phyloP scores from a whole-genome alignment of 2,113 vertebrate genomes.

The Danio rerio region DNA sequence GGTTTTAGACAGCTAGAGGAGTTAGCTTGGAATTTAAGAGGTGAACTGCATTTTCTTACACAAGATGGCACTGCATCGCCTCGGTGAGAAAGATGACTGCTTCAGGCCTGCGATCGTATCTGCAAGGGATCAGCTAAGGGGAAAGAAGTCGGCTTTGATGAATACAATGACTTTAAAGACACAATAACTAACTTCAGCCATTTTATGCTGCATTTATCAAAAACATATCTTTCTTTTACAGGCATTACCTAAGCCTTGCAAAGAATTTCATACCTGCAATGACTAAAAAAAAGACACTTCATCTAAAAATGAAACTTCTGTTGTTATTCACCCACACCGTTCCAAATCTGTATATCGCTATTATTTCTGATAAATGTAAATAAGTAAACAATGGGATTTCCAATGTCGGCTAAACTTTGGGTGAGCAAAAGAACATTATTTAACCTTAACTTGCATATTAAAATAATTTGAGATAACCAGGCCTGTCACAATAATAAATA shows the following conservation, averaged over 20 bases:
- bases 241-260: neutral
- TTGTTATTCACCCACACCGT: neutral
- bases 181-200: constrained; percentile 20
- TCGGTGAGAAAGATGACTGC: constrained; percentile 55
- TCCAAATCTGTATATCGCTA: neutral
- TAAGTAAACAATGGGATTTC: neutral
- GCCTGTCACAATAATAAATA: too few relatives aligned
- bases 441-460: too few relatives aligned
- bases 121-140: constrained; percentile 58
- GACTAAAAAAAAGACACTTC: neutral
- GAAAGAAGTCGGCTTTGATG: constrained; percentile 61
- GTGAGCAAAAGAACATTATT: too few relatives aligned
- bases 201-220: constrained; percentile 7
- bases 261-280: neutral
- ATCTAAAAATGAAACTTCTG: constrained; percentile 1
- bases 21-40: constrained; percentile 36
- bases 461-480: too few relatives aligned
- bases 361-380: neutral
- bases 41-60: constrained; percentile 65
- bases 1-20: constrained; percentile 45
- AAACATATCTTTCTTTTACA: constrained; percentile 18
- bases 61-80: constrained; percentile 81
- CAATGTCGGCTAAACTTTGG: neutral
- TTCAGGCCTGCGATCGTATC: constrained; percentile 55
- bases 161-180: constrained; percentile 51